Base-by-base conservation (phyloP, 2,113 vertebrate genomes). In the Tringa solitaria region DNA sequence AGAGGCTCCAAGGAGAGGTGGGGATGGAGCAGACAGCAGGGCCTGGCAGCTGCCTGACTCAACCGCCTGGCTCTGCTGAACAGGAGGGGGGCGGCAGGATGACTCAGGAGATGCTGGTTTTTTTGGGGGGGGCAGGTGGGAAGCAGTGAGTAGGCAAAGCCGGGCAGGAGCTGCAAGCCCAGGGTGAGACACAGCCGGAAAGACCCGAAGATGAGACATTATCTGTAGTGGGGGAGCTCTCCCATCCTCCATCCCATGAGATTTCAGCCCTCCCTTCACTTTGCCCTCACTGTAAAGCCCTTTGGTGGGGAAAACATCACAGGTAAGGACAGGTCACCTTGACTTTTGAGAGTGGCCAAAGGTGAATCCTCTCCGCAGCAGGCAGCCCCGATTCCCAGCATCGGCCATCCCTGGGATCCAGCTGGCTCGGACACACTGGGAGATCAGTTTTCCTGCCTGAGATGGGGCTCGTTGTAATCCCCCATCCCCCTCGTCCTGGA, bases 111-210 rank as follows among this genome's bases (percentile, higher is more conserved):
- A 32, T 84, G 79, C 57, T 1, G 43, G 17, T 46, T 46, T 46
- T 43, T 26, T 7, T 45, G 1, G 23, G 59, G 92, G 89, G 89
- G 54, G 69, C 73, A 79, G 94, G 37, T 24, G 51, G 81, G 94
- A 94, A 95, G 91, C 4, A 2, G 61, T 94, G 96, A 96, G 93
- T 20, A 68, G 90, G 89, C 95, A 96, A 84, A 87, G 89, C 41
- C 59, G 8, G 88, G 63, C 59, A 46, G 85, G 90, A 93, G 82
- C 92, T 60, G 75, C 94, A 4, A 75, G 79, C 56, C 64, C 2
- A 0, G 56, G 51, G 68, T 84, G 53, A 73, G 88, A 78, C 18
- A 14, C 41, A 65, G 88, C 30, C 1, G 8, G 89, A 89, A 94
- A 86, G 89, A 94, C 73, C 73, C 39, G 2, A 60, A 43, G 65